Evolutionary conservation across 2,888 invertebrate genomes (phyloP).

Genomic region (Cryptocephalus moraei): DNA sequence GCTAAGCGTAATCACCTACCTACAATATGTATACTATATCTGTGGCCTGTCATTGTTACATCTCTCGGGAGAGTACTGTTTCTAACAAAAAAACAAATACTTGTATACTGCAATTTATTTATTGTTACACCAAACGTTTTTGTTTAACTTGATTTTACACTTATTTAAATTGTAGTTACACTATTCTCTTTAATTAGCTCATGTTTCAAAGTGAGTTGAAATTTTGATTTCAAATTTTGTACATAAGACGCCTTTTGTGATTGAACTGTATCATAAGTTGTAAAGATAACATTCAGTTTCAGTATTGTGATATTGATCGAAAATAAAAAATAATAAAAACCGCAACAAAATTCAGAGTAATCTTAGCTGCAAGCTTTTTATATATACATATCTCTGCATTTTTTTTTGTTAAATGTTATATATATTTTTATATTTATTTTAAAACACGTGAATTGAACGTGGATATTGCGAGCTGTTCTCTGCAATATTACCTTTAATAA

Average conservation of each 20-base stretch:
- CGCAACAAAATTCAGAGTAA: not conserved
- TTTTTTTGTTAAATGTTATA: not conserved
- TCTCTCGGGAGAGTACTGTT: slow-evolving; percentile 13
- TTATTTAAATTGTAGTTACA: too few relatives aligned
- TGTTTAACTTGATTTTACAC: not conserved
- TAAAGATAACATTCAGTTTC: not conserved
- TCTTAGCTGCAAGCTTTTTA: not conserved
- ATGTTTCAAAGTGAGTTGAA: not conserved
- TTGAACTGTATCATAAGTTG: not conserved
- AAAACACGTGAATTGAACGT: not conserved
- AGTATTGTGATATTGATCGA: not conserved
- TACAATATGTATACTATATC: slow-evolving; percentile 14
- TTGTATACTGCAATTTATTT: not conserved
- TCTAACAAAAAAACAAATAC: not conserved
- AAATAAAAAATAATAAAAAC: not conserved
- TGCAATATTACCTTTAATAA: not conserved
- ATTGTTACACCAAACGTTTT: too few relatives aligned
- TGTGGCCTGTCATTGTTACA: slow-evolving; percentile 14
- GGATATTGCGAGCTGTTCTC: not conserved
- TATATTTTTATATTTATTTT: not conserved
- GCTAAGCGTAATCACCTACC: not conserved
- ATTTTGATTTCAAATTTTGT: not conserved
- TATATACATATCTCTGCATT: not conserved
- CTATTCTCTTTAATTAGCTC: too few relatives aligned
- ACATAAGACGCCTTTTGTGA: not conserved